Conservation (phyloP, 2,797 vertebrate genomes). For the Arremon brunneinucha region DNA sequence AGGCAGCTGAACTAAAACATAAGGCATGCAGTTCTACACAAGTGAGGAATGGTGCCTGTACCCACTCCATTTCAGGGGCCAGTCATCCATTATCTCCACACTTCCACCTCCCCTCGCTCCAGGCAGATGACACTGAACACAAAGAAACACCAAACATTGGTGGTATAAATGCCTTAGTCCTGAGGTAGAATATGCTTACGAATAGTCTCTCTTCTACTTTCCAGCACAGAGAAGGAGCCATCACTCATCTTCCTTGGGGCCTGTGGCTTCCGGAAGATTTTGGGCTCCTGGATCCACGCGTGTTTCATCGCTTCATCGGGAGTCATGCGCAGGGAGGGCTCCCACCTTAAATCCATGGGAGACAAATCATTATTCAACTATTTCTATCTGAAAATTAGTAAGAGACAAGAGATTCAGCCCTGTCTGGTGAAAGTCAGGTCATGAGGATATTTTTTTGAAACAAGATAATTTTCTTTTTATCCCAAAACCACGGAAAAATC, state of each 20-base stretch:
- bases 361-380: neutral
- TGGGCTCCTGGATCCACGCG: constrained; percentile 87
- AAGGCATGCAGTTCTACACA: neutral
- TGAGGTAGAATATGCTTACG: neutral
- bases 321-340: constrained; percentile 88
- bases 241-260: constrained; percentile 69
- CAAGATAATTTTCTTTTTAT: neutral
- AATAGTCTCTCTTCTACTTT: constrained; percentile 39
- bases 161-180: neutral
- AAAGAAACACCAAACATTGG: neutral
- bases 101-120: neutral
- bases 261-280: constrained; percentile 77
- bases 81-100: neutral
- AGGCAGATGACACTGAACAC: neutral
- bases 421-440: neutral
- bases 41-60: neutral
- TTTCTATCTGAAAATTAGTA: neutral
- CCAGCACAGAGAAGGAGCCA: constrained; percentile 43
- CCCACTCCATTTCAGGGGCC: neutral
- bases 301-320: constrained; percentile 89
- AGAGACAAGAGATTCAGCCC: neutral
- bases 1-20: neutral
- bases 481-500: neutral
- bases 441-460: neutral
- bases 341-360: constrained; percentile 76